These are phyloP conservation scores for Acromyrmex heyeri DNA, from an alignment of 1,140 invertebrate genomes.

Conservation along the genomic window DNA sequence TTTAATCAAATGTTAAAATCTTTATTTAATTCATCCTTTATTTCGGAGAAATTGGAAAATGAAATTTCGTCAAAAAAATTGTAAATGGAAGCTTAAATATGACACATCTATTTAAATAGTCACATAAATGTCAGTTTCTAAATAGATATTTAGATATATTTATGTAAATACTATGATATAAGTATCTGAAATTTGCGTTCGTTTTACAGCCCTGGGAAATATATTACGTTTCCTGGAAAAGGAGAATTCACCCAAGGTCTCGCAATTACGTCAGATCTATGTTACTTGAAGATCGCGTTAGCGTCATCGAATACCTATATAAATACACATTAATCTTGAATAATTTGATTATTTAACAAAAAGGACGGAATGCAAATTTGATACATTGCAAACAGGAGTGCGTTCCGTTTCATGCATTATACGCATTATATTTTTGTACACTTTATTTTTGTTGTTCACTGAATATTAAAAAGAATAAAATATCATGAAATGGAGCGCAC, in stretches of 20 bases:
- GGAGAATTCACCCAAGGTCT: slow-evolving; percentile 40
- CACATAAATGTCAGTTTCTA: neutral
- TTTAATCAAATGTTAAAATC: no score
- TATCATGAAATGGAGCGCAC: no score
- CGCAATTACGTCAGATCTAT: slow-evolving; percentile 66
- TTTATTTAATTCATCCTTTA: no score
- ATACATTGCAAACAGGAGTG: neutral
- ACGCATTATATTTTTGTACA: no score
- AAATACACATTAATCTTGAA: neutral
- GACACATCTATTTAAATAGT: neutral
- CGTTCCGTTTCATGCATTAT: no score
- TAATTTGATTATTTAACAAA: neutral
- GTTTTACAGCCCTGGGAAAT: slow-evolving; percentile 69
- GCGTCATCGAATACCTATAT: neutral
- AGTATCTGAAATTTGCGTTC: slow-evolving; percentile 14
- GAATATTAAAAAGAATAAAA: no score
- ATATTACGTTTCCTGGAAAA: slow-evolving; percentile 75
- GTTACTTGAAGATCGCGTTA: slow-evolving; percentile 26
- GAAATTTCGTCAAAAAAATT: no score
- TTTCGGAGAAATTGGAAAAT: no score
- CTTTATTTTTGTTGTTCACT: no score
- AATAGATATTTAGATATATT: neutral
- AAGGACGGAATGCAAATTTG: neutral
- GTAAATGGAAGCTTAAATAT: neutral
- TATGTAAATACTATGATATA: neutral